Base-by-base conservation (phyloP, 2,113 vertebrate species). In the Zeus faber region DNA sequence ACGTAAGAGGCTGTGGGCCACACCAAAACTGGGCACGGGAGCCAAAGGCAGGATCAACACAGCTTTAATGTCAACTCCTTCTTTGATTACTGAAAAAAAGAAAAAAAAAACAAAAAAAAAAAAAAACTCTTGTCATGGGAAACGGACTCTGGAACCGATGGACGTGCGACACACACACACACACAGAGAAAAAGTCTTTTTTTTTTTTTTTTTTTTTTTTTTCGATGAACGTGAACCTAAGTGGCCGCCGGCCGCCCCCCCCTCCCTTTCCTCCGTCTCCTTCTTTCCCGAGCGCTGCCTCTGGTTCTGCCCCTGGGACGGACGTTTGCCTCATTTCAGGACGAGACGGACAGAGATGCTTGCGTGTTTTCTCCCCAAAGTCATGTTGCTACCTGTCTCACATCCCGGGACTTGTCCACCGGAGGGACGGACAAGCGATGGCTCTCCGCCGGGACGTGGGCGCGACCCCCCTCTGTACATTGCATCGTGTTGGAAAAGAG, bases 1-100 rank as follows among this genome's bases (percentile, higher is more conserved):
- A 94, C 72, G 89, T 75, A 89, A 91, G 91, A 87, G 86, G 85
- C 87, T 87, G 83, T 74, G 78, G 83, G 79, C n/a, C 81, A 80
- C 74, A 83, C 81, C 79, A 80, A 80, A 85, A 88, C 85, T 85
- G 87, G 87, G 76, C 83, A 77, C 69, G 78, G 80, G 86, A 87
- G 84, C 88, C 79, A 58, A 81, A 84, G 77, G 73, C 76, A 78
- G 82, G 81, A 79, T 76, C 82, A 41, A 80, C 79, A 81, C 81
- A 83, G 85, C 83, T 88, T 87, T 80, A 80, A 86, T 63, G 81
- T 81, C 84, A 85, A 80, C 84, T 81, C 76, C 73, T 84, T 82
- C 80, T 86, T 82, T 77, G 77, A 84, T 79, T 73, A 83, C 81
- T 87, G 81, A 81, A 80, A n/a, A n/a, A n/a, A n/a, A n/a, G n/a